A percentile compares a stretch with the other conserved stretches of the same genome.
Conservation (phyloP, 2,113 vertebrate species). For the Psettodes erumei region DNA sequence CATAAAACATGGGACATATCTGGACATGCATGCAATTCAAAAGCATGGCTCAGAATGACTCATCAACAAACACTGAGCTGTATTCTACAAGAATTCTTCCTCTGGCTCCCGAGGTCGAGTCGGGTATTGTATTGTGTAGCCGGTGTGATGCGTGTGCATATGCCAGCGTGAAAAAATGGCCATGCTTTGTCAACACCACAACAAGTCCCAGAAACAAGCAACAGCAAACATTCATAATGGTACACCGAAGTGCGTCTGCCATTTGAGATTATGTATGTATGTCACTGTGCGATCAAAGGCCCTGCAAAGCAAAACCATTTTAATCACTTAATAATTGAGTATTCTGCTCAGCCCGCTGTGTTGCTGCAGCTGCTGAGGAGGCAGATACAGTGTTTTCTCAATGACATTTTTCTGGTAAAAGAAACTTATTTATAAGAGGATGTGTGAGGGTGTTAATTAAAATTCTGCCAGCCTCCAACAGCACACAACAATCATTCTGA, state of each 20-base stretch:
- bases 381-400: neutral
- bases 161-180: neutral
- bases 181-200: neutral
- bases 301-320: neutral
- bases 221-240: neutral
- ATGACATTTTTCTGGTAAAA: neutral
- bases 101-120: neutral
- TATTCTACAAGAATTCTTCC: no score
- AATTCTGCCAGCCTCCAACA: conserved; percentile 32
- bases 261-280: neutral
- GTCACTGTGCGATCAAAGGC: neutral
- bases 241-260: neutral
- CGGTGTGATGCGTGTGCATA: no score
- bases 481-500: conserved; percentile 18
- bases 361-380: neutral
- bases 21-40: neutral
- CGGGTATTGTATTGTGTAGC: no score
- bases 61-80: no score
- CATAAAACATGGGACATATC: no score
- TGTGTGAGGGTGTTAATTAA: conserved; percentile 31
- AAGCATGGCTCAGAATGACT: neutral
- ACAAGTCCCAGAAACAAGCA: neutral
- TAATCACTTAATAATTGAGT: neutral
- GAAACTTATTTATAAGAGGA: neutral
- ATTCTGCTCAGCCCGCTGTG: neutral